Evolutionary conservation across 2,113 vertebrate species (phyloP).

Genomic region (Dasyurus viverrinus): DNA sequence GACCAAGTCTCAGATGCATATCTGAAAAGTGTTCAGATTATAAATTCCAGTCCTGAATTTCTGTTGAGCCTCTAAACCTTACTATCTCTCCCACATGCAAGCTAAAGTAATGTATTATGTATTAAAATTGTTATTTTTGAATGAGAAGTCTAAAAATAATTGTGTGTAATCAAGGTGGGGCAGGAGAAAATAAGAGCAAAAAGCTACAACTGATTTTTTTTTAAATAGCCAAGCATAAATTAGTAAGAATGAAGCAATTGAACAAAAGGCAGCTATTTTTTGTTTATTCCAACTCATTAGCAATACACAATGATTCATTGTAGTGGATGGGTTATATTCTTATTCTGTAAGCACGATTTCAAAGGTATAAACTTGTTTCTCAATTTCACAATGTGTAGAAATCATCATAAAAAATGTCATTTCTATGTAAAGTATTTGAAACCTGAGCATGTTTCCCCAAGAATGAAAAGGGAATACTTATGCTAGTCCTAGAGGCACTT

Average conservation of each 20-base stretch:
- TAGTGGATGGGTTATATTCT: background rate
- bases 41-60: background rate
- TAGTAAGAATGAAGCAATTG: background rate
- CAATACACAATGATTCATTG: constrained; percentile 19
- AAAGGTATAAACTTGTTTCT: background rate
- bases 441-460: constrained; percentile 43
- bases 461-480: constrained; percentile 20
- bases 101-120: constrained; percentile 35
- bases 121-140: constrained; percentile 26
- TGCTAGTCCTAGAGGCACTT: background rate
- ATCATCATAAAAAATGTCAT: constrained; percentile 49
- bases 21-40: background rate
- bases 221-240: constrained; percentile 1
- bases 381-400: constrained; percentile 22
- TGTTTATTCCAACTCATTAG: background rate
- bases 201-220: background rate
- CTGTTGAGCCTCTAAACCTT: background rate
- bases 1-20: background rate
- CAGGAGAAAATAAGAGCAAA: background rate
- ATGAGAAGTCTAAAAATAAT: constrained; percentile 14
- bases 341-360: background rate
- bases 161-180: background rate
- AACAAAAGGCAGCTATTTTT: background rate
- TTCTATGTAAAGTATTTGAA: constrained; percentile 56
- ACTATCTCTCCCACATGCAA: background rate